These are phyloP conservation scores for Psittacula derbiana DNA, from an alignment of 2,797 vertebrate genomes.

Conservation along the genomic window DNA sequence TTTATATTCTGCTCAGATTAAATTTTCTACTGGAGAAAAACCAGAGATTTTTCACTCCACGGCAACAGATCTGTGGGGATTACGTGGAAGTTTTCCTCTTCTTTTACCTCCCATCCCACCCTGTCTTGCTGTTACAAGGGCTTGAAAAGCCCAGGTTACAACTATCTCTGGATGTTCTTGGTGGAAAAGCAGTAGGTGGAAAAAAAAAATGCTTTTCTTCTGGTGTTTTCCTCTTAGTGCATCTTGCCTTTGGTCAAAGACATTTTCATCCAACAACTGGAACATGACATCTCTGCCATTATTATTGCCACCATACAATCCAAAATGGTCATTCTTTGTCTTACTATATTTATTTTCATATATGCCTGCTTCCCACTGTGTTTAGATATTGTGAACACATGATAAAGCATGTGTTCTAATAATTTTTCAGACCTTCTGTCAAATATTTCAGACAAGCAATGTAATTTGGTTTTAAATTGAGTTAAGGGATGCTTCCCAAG, in stretches of 20 bases:
- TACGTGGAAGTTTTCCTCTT: not conserved
- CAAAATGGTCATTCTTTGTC: not conserved
- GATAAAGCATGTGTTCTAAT: rapidly evolving
- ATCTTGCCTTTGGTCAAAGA: not conserved
- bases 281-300: not conserved
- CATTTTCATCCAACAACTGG: not conserved
- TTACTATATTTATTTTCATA: not conserved
- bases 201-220: not conserved
- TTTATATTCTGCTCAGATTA: not conserved
- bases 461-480: not conserved
- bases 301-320: not conserved
- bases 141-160: not conserved
- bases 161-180: not conserved
- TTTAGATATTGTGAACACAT: too few species aligned
- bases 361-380: not conserved
- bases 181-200: not conserved
- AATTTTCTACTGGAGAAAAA: not conserved
- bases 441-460: not conserved
- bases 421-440: not conserved
- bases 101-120: not conserved
- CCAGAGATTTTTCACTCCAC: not conserved
- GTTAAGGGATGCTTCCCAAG: not conserved
- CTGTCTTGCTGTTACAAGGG: not conserved
- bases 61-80: not conserved
- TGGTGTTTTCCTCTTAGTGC: not conserved